These are phyloP conservation scores for Saiga tatarica DNA, from an alignment of 2,113 vertebrate species.

Conservation along the genomic window DNA sequence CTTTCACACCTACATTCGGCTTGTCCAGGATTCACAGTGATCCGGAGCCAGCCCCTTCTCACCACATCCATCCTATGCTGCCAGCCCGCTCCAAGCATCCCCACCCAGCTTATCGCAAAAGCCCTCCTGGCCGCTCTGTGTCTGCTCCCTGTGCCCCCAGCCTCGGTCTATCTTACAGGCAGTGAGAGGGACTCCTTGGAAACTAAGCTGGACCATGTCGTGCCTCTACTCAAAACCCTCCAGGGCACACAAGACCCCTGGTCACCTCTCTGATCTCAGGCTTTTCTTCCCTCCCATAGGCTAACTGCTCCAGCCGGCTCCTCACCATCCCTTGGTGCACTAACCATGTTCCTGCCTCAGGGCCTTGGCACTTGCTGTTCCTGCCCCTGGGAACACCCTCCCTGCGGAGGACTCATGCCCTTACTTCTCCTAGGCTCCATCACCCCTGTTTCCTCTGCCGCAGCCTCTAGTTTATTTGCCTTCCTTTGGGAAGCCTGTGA, in stretches of 20 bases:
- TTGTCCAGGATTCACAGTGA: not conserved
- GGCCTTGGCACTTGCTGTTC: not conserved
- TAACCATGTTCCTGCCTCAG: not conserved
- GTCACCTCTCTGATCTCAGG: not conserved
- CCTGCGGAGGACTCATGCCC: not conserved
- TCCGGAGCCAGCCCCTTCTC: not conserved
- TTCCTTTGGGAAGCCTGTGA: not conserved
- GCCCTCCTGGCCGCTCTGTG: not conserved
- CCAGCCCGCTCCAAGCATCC: not conserved
- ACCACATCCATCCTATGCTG: rapidly evolving
- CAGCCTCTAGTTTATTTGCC: not conserved
- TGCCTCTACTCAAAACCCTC: not conserved
- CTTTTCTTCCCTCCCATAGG: not conserved
- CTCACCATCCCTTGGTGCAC: rapidly evolving
- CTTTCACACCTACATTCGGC: not conserved
- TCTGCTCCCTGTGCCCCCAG: not conserved
- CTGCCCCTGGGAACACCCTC: not conserved
- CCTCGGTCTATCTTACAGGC: not conserved
- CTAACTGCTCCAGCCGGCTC: not conserved
- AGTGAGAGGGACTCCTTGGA: not conserved
- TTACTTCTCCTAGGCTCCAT: not conserved
- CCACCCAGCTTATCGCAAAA: rapidly evolving
- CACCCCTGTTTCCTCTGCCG: not conserved
- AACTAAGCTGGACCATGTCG: not conserved
- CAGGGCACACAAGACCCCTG: not conserved